Percentiles rank a stretch among this genome's conserved stretches.
These are phyloP conservation scores for Lymantria monacha DNA, from an alignment of 2,888 invertebrate genomes.

Conservation along the genomic window DNA sequence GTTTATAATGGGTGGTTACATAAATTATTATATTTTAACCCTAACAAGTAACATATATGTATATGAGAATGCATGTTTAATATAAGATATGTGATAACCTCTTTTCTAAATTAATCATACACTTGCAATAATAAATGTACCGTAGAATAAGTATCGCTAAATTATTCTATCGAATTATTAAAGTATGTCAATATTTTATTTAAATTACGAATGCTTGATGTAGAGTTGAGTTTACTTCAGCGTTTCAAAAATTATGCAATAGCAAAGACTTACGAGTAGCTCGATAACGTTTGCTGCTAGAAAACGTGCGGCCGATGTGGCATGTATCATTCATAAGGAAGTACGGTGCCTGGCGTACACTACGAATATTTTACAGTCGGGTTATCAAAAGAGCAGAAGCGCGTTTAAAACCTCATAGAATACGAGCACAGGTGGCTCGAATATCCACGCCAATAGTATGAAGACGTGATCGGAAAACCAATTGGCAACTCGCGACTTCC, in stretches of 20 bases:
- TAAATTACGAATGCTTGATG: conserved; percentile 25
- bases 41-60: too few species aligned
- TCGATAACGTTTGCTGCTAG: conserved; percentile 41
- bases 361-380: conserved; percentile 77
- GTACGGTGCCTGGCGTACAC: conserved; percentile 63
- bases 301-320: conserved; percentile 46
- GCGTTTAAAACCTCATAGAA: conserved; percentile 79
- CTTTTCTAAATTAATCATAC: too few species aligned
- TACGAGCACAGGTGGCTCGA: conserved; percentile 76
- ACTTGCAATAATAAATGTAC: too few species aligned
- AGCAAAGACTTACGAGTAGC: conserved; percentile 39
- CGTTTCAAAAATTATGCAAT: conserved; percentile 54
- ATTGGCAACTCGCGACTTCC: conserved; percentile 75
- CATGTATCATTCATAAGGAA: conserved; percentile 80
- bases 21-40: too few species aligned
- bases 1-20: too few species aligned
- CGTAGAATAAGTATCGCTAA: too few species aligned
- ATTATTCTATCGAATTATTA: too few species aligned
- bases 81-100: too few species aligned
- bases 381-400: conserved; percentile 74
- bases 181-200: background rate
- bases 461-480: conserved; percentile 77
- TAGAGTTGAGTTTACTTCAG: conserved; percentile 32
- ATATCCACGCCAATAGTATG: conserved; percentile 78
- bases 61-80: too few species aligned